A percentile compares a stretch with the other conserved stretches of the same genome.
Conservation (phyloP, 2,113 vertebrate genomes). For the Lethenteron reissneri region DNA sequence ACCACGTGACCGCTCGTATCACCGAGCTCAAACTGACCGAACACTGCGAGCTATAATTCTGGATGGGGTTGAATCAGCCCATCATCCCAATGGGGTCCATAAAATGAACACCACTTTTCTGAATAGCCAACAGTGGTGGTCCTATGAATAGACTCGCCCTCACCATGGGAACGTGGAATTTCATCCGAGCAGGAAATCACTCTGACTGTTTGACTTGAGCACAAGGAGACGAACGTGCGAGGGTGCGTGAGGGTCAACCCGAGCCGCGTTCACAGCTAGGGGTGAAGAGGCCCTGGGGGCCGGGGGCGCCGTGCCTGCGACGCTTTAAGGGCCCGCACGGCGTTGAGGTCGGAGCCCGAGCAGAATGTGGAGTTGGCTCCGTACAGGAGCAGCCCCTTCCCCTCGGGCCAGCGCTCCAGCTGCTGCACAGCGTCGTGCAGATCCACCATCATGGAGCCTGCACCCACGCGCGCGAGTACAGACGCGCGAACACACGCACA, state of each 20-base stretch:
- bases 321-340: slow-evolving; percentile 32
- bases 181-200: too few relatives aligned
- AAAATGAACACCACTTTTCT: too few relatives aligned
- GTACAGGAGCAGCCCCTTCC: slow-evolving; percentile 59
- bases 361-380: slow-evolving; percentile 66
- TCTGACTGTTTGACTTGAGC: background rate
- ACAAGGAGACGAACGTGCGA: background rate
- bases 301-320: background rate
- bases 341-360: slow-evolving; percentile 68
- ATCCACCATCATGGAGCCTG: slow-evolving; percentile 80
- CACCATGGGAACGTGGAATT: too few relatives aligned
- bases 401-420: slow-evolving; percentile 61
- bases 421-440: slow-evolving; percentile 51
- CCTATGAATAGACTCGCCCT: too few relatives aligned
- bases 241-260: background rate
- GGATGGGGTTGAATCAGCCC: too few relatives aligned
- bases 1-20: too few relatives aligned
- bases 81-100: too few relatives aligned
- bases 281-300: background rate
- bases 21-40: too few relatives aligned
- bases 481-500: background rate
- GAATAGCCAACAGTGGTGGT: too few relatives aligned
- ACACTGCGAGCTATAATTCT: too few relatives aligned
- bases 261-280: background rate
- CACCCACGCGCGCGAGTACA: slow-evolving; percentile 7